Evolutionary conservation across 2,113 vertebrate species (phyloP), one percentile per base, ranked within the genome.

Genomic region (Cyrtonyx montezumae): DNA sequence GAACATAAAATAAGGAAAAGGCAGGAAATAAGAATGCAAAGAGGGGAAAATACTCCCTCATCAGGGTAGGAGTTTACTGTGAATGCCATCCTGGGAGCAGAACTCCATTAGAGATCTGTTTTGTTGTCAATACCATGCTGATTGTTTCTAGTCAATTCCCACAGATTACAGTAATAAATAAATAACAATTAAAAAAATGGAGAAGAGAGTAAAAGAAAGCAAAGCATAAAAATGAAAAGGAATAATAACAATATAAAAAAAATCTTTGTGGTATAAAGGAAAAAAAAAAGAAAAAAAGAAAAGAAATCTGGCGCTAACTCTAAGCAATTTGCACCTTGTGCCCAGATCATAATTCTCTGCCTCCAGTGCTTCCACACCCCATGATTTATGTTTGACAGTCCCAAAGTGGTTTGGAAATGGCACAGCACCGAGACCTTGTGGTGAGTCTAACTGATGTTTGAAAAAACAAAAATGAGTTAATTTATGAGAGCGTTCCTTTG

Each of bases 281-380:
- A 20, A 3, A 2, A 2, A 6, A 15, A 3, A 5, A 1, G 0
- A 30, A 22, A 7, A 3, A 18, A 21, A 37, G 62, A n/a, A 58
- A 34, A 8, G 6, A 73, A 67, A 40, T 16, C 87, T 92, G 93
- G 94, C 85, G 70, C 76, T 96, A 96, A 96, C 93, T 91, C 84
- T 20, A 6, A 84, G 95, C 92, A 96, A 97, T 96, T 97, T 95
- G 93, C 95, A 97, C 94, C 96, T 96, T 94, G 67, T 90, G 94
- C 91, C 92, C 91, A 56, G 89, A 86, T 82, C 96, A 56, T 95
- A 96, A 96, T 85, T 97, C 83, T 95, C 89, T 69, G 67, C 76
- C 84, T 88, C 55, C 80, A 21, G 8, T 32, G 82, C 92, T 92
- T 71, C 94, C 92, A 87, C 74, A 89, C 84, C 71, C 87, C 84